Base-by-base conservation (phyloP, 2,888 invertebrate genomes). In the Hydraecia micacea region DNA sequence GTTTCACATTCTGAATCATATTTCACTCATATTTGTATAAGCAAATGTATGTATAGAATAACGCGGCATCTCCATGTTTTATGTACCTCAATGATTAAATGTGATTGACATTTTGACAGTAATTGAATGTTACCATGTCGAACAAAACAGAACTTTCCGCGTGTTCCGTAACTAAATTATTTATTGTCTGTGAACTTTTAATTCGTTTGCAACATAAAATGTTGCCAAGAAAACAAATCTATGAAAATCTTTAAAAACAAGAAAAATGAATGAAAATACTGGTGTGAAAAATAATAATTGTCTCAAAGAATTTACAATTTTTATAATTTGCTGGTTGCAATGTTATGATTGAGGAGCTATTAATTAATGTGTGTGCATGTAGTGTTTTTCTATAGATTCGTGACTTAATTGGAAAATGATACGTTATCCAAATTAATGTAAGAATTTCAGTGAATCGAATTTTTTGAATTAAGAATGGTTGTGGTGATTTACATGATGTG, bases 401-500 rank as follows among this genome's bases (percentile, higher is more conserved):
- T 46, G 65, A 86, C 46, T 28, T 36, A 46, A 46, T 58, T 62
- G 15, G 15, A 80, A 80, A 84, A 85, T 87, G 75, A 62, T 75
- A 65, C 11, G 21, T 7, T n/a, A 69, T 76, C 71, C 21, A 65
- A 39, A 73, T 68, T 28, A 65, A 76, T 42, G 28, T 21, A 63
- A 39, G n/a, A 73, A 79, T 74, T 69, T 42, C 65, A 60, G 75
- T 77, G 63, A 69, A 71, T 42, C n/a, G 21, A 70, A 74, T 68
- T 58, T 79, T 65, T 73, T 49, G 5, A 21, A 55, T 67, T 13
- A 69, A 66, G 79, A 77, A 82, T 83, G 89, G 78, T 83, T 81
- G 79, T 81, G 79, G 71, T 49, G 75, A 77, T 86, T 81, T 81
- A 79, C 80, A 86, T 82, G 80, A 90, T 91, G 91, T 89, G 83